Evolutionary conservation across 2,113 vertebrate genomes (phyloP).

Genomic region (Ahaetulla prasina): DNA sequence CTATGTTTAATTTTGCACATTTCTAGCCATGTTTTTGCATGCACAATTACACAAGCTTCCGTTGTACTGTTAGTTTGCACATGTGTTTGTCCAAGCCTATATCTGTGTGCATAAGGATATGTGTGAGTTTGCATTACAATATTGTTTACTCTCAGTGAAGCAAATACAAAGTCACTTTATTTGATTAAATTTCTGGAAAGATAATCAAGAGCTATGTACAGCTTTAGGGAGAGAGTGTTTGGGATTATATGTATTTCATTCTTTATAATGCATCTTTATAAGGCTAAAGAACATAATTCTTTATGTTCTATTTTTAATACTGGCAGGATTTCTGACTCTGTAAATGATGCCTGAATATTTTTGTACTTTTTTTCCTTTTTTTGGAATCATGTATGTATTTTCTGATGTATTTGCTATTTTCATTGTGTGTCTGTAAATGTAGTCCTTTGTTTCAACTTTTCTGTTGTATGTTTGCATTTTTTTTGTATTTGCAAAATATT

Average conservation of each 20-base stretch:
- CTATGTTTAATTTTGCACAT: neutral
- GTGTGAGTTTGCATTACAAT: neutral
- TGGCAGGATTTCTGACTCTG: neutral
- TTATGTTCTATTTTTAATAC: neutral
- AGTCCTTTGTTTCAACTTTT: neutral
- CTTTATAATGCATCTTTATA: slow-evolving; percentile 2
- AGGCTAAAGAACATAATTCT: neutral
- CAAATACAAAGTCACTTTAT: neutral
- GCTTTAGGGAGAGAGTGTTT: neutral
- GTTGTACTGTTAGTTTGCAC: neutral
- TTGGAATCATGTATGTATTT: slow-evolving; percentile 8
- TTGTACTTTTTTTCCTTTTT: neutral
- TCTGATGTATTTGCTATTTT: neutral
- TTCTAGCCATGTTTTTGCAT: neutral
- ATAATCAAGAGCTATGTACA: slow-evolving; percentile 21
- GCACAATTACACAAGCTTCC: fast-evolving
- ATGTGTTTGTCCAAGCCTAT: fast-evolving
- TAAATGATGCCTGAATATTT: slow-evolving; percentile 16
- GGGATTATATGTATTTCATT: slow-evolving; percentile 20
- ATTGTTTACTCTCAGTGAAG: slow-evolving; percentile 4
- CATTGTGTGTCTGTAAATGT: neutral
- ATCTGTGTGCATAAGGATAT: neutral
- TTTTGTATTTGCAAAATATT: neutral
- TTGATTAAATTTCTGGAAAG: neutral
- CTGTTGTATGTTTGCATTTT: neutral